Base-by-base conservation (phyloP, 2,888 invertebrate species). In the Zygaena filipendulae region DNA sequence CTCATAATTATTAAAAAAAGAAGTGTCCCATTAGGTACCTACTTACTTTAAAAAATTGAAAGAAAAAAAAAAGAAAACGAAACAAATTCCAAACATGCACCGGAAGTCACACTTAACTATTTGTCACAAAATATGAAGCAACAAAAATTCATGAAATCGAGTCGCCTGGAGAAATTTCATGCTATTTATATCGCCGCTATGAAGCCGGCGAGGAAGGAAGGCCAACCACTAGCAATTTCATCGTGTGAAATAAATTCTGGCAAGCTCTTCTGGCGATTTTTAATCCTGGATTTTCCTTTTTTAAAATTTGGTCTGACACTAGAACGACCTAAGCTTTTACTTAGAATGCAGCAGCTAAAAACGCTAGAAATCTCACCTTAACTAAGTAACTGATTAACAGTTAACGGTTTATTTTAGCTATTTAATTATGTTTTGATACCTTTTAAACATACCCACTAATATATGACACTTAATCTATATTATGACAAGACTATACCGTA, bases 141-240 rank as follows among this genome's bases (percentile, higher is more conserved):
- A 47, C 49, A 52, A 52, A 44, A 52, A 52, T 52, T 51, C 49
- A 52, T 53, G 48, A 49, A 49, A 51, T 51, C 43, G 46, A 42
- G 48, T 49, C 41, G 35, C 47, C 41, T 36, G 36, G 41, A 46
- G 42, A 45, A 47, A 49, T 48, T 52, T 49, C 47, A 43, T 39
- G 46, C 47, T 51, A 52, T 51, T 53, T 52, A 52, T 52, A 45
- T 43, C 40, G n/a, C 46, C 43, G 36, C 38, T 36, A 38, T 43
- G 47, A 45, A 47, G 38, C 42, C 42, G 16, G 23, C 20, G 32
- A 25, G 44, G 43, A 44, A 50, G 50, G 49, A 52, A 49, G 47
- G 41, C 47, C 49, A 40, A 46, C 47, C 46, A 43, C 42, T 33
- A 38, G 46, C 50, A 52, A 50, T 52, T 52, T 48, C 38, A 41